A percentile compares a stretch with the other conserved stretches of the same genome.
Conservation (phyloP, 2,113 vertebrate genomes). For the Platysternon megacephalum region DNA sequence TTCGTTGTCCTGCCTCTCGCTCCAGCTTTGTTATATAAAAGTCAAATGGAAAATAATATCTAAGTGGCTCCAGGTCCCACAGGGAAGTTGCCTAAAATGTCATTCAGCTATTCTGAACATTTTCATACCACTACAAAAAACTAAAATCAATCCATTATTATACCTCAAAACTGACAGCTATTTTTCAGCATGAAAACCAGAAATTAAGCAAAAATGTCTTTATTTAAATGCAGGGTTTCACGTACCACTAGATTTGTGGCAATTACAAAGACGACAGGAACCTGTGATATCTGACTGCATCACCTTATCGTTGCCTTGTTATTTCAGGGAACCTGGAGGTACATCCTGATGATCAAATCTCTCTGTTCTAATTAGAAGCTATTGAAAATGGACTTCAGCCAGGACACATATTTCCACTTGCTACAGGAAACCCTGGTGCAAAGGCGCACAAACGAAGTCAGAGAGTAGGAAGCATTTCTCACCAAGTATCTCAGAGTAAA, state of each 20-base stretch:
- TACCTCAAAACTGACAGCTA: conserved; percentile 65
- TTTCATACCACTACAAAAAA: conserved; percentile 59
- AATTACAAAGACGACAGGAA: conserved; percentile 53
- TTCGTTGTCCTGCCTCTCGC: conserved; percentile 22
- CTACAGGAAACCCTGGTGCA: conserved; percentile 2
- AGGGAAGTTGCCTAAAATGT: conserved; percentile 76
- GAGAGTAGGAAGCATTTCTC: conserved; percentile 43
- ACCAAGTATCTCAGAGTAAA: background rate
- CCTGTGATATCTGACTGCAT: conserved; percentile 23
- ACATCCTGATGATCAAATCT: conserved; percentile 46
- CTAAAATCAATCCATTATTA: conserved; percentile 61
- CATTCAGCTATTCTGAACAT: conserved; percentile 67
- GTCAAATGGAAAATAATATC: conserved; percentile 65
- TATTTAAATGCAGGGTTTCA: conserved; percentile 73
- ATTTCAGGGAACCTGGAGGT: conserved; percentile 46
- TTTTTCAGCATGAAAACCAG: conserved; percentile 53
- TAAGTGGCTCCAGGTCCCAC: conserved; percentile 59
- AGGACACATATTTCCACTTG: conserved; percentile 5
- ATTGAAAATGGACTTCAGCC: conserved; percentile 54
- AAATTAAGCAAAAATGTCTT: conserved; percentile 75
- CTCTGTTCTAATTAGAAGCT: conserved; percentile 64
- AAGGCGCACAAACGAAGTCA: conserved; percentile 5
- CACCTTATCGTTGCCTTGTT: conserved; percentile 38
- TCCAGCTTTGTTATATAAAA: conserved; percentile 69
- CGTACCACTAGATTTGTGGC: conserved; percentile 53